Conservation (phyloP, 2,888 invertebrate genomes). For the Phanerotoma sp. region DNA sequence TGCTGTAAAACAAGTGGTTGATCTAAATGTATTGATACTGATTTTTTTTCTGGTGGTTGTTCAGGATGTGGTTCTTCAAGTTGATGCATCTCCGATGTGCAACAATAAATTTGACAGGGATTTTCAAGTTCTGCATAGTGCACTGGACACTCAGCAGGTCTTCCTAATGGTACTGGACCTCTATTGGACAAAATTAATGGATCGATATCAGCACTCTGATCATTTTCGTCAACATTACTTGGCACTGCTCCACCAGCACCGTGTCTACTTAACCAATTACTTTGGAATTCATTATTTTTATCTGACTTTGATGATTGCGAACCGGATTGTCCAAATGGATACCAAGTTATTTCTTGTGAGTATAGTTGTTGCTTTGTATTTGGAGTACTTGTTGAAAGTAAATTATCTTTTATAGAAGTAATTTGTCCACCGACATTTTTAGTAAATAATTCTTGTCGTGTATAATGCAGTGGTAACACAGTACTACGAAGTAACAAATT, state of each 20-base stretch:
- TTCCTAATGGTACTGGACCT: slow-evolving; percentile 46
- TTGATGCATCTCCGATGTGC: slow-evolving; percentile 50
- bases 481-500: slow-evolving; percentile 52
- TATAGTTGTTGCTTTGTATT: slow-evolving; percentile 52
- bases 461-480: slow-evolving; percentile 49
- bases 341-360: slow-evolving; percentile 53
- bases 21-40: slow-evolving; percentile 51
- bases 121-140: slow-evolving; percentile 50
- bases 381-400: slow-evolving; percentile 47
- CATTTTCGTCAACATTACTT: slow-evolving; percentile 51
- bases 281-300: slow-evolving; percentile 51
- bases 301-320: slow-evolving; percentile 46
- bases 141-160: slow-evolving; percentile 46
- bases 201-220: slow-evolving; percentile 50
- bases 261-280: slow-evolving; percentile 50
- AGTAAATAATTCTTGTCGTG: slow-evolving; percentile 46
- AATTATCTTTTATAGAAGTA: slow-evolving; percentile 37
- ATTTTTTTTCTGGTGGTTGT: slow-evolving; percentile 51
- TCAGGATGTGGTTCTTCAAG: slow-evolving; percentile 49
- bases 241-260: slow-evolving; percentile 48
- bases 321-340: slow-evolving; percentile 49
- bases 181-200: slow-evolving; percentile 37
- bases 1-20: slow-evolving; percentile 41
- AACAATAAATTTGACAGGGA: slow-evolving; percentile 52
- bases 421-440: slow-evolving; percentile 40